Evolutionary conservation across 2,113 vertebrate species (phyloP), one percentile per base, ranked within the genome.

Genomic region (Sceloporus tristichus): DNA sequence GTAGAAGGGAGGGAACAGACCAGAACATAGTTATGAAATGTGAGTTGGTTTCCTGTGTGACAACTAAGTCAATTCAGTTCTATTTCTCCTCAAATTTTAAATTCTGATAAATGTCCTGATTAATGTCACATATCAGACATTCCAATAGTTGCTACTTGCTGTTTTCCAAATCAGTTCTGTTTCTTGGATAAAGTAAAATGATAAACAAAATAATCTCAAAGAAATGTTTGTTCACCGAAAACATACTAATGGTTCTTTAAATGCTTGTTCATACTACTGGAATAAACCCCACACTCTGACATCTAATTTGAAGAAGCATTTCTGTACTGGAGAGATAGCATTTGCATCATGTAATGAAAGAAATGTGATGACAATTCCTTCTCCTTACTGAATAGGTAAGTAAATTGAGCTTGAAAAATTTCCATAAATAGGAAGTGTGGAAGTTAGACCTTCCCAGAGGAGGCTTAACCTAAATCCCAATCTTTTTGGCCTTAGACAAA

Each of bases 331-430:
- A 89, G 87, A 93, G 79, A 87, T 92, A 92, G 38, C n/a, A 91
- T 92, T 95, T 91, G 8, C n/a, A 87, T 85, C 85, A 74, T 74
- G 38, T 84, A 91, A 88, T 82, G 81, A 90, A 93, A 93, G 82
- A 59, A 90, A 88, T 86, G 25, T 14, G 18, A 48, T 77, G 91
- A 91, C 76, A 92, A 87, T 92, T 91, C 86, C 19, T 89, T 93
- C 82, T 13, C 9, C 16, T 88, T 90, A 76, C 77, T 89, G 85
- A 94, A 92, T 62, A 88, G 70, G 42, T 90, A 92, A 89, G 53
- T 91, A 94, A 92, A 94, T 91, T 74, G 42, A 89, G 53, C 83
- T 91, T 91, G 90, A 93, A 92, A 62, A 92, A 94, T 91, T 81
- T 71, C 76, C 59, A 75, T 82, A 91, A 91, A 91, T n/a, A 90